phyloP scores from a whole-genome alignment of 2,113 vertebrate genomes.

The Columba livia region DNA sequence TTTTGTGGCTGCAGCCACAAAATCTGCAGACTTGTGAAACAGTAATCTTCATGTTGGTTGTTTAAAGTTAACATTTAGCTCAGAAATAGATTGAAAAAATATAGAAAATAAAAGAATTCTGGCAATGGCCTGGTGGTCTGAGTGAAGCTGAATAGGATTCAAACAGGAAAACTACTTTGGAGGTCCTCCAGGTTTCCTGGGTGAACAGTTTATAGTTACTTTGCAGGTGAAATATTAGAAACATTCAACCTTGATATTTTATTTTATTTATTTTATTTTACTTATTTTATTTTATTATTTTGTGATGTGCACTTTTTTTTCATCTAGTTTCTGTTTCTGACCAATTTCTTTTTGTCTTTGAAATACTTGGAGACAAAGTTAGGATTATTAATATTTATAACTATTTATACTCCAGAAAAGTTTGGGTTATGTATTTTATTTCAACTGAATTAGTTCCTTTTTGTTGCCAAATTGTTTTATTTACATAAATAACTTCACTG shows the following conservation, averaged over 20 bases:
- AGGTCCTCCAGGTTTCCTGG: not conserved
- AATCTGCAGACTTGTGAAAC: not conserved
- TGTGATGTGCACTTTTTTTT: not conserved
- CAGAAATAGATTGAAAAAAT: not conserved
- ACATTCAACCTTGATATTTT: not conserved
- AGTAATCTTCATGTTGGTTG: not conserved
- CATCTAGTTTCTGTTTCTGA: not conserved
- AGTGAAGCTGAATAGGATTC: not conserved
- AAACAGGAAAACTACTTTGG: not conserved
- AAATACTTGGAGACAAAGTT: slow-evolving; percentile 3
- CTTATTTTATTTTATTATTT: not conserved
- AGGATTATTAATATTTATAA: slow-evolving; percentile 6
- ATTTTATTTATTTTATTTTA: too few relatives aligned
- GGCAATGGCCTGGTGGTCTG: not conserved
- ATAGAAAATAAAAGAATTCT: not conserved
- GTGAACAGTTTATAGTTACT: not conserved
- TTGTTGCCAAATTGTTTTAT: slow-evolving; percentile 8
- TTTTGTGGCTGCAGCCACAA: not conserved
- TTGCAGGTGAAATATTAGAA: not conserved
- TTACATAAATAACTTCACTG: slow-evolving; percentile 39
- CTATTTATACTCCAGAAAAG: slow-evolving; percentile 39
- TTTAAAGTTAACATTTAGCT: not conserved
- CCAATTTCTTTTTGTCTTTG: not conserved
- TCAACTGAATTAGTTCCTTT: slow-evolving; percentile 47
- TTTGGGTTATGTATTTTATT: slow-evolving; percentile 50